A percentile compares a stretch with the other conserved stretches of the same genome.
phyloP scores from a whole-genome alignment of 2,797 vertebrate genomes.

The Macropus fuliginosus region DNA sequence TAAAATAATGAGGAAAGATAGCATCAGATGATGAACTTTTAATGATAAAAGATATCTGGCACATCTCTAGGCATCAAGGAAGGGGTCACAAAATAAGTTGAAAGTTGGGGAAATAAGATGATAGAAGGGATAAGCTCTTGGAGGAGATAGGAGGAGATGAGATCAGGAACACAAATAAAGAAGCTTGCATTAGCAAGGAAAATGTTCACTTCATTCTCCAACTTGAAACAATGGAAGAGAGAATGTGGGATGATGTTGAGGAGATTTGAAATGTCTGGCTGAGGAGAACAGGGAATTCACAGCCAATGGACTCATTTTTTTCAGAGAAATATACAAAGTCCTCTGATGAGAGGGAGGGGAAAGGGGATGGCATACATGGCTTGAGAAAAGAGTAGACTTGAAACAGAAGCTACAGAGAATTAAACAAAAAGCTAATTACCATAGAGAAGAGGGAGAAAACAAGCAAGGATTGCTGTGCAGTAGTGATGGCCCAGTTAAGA shows the following conservation, averaged over 20 bases:
- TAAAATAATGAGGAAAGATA: background rate
- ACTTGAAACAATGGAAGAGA: background rate
- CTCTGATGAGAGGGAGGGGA: background rate
- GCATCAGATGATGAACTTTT: background rate
- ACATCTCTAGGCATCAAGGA: background rate
- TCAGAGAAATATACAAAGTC: background rate
- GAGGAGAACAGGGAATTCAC: background rate
- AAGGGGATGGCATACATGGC: background rate
- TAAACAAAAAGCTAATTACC: background rate
- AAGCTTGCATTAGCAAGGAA: background rate
- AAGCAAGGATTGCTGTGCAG: background rate
- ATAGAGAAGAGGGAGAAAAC: background rate
- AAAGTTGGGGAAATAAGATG: background rate
- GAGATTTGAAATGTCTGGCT: background rate
- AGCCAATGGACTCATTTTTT: background rate
- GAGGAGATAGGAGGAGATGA: background rate
- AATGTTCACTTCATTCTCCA: background rate
- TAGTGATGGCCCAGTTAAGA: background rate
- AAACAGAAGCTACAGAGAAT: background rate
- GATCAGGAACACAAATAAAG: background rate
- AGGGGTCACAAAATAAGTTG: background rate
- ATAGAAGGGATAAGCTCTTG: background rate
- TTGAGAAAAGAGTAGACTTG: background rate
- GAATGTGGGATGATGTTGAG: background rate
- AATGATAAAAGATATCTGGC: background rate